Conservation (phyloP, 2,113 vertebrate genomes). For the Hypocryptadius cinnamomeus region DNA sequence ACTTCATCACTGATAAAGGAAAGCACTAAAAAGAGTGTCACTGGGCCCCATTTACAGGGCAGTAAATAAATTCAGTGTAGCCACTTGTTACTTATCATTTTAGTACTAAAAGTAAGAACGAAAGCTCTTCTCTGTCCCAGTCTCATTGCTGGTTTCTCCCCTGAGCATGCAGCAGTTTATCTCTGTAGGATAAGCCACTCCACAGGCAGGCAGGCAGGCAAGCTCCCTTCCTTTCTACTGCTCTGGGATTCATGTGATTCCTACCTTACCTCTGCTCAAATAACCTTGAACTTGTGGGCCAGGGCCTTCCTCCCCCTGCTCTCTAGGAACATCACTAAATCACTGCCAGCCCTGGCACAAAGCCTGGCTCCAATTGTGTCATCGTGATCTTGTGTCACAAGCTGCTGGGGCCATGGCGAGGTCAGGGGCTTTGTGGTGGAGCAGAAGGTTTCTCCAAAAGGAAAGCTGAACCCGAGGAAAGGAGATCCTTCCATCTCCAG, state of each 20-base stretch:
- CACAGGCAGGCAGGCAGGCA: background rate
- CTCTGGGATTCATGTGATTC: background rate
- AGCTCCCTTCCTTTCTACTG: background rate
- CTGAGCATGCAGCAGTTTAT: background rate
- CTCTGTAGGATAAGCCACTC: background rate
- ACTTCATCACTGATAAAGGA: background rate
- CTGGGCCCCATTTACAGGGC: background rate
- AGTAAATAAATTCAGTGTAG: background rate
- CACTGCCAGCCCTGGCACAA: background rate
- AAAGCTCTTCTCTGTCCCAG: background rate
- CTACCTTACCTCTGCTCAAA: constrained; percentile 1
- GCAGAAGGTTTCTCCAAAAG: background rate
- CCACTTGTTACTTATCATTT: background rate
- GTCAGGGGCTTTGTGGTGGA: background rate
- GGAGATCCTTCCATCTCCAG: background rate
- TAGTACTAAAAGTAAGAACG: background rate
- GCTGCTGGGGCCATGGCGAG: accelerated
- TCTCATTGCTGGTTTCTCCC: background rate
- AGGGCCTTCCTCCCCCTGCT: constrained; percentile 14
- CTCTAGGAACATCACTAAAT: constrained; percentile 32
- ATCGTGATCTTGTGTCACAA: background rate
- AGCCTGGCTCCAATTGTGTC: constrained; percentile 11
- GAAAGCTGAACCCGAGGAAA: background rate
- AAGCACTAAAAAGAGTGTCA: background rate
- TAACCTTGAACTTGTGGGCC: background rate